These are phyloP conservation scores for Lasioglossum oenotherae DNA, from an alignment of 2,888 invertebrate genomes.

Conservation along the genomic window DNA sequence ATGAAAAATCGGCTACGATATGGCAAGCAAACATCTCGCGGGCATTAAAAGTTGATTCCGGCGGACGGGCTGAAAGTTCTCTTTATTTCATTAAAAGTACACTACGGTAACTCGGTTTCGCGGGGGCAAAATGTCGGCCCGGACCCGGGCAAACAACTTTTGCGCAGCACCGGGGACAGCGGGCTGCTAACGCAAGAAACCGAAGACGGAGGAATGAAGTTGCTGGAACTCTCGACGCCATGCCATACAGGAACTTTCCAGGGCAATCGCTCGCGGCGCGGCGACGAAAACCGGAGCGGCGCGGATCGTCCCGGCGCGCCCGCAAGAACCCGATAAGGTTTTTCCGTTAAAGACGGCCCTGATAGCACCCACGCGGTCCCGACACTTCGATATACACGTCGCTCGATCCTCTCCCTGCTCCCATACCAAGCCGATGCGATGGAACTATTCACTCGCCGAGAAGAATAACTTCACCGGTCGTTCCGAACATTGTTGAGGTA, in stretches of 20 bases:
- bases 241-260: slow-evolving; percentile 43
- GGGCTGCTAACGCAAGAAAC: background rate
- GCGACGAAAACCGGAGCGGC: slow-evolving; percentile 34
- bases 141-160: background rate
- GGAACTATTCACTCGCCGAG: background rate
- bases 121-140: background rate
- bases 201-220: slow-evolving; percentile 18
- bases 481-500: background rate
- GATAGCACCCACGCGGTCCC: slow-evolving; percentile 33
- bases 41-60: slow-evolving; percentile 14
- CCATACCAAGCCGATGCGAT: background rate
- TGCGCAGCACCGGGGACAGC: background rate
- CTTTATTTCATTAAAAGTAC: slow-evolving; percentile 20
- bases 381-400: slow-evolving; percentile 15
- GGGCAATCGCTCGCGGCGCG: slow-evolving; percentile 43
- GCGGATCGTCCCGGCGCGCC: background rate
- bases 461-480: slow-evolving; percentile 10
- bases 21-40: background rate
- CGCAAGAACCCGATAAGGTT: slow-evolving; percentile 51
- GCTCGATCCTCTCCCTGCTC: background rate
- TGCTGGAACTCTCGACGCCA: slow-evolving; percentile 32
- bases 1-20: background rate
- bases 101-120: background rate
- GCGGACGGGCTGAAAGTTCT: background rate
- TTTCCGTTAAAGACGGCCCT: slow-evolving; percentile 44